Evolutionary conservation across 2,888 invertebrate species (phyloP), one percentile per base, ranked within the genome.

Genomic region (Cremastobaeus sp.): DNA sequence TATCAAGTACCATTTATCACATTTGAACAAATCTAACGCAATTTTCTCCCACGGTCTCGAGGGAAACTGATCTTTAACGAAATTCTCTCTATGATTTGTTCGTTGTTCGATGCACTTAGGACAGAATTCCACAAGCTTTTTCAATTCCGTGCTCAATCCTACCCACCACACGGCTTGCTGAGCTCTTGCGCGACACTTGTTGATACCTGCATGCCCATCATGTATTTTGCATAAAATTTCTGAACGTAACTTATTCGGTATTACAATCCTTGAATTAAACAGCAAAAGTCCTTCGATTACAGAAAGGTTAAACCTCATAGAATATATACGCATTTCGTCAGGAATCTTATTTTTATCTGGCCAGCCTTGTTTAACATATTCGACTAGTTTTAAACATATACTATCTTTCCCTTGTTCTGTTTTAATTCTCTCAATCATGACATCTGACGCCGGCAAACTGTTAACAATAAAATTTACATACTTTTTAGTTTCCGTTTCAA

Each of bases 121-220:
- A 12, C 48, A 48, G 15, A 32, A 48, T 48, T 48, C 48, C 5
- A 48, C 48, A 5, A 32, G 4, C 1, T 50, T 50, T 21, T 50
- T 50, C n/a, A 50, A 50, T 6, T 50, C 20, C 1, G 35, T 34
- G n/a, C 28, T 50, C 11, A 35, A 50, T 2, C 50, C 21, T 12
- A 50, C 0, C 50, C 50, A 50, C 50, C 50, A 50, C 1, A 50
- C 21, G 9, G 50, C 1, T 6, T 50, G 50, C n/a, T 28, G 28
- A 17, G 50, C 50, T 35, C 50, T 50, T 9, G 50, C 35, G 4
- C 50, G 34, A 50, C 50, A 50, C 11, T 50, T 50, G 35, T 50
- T 50, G 3, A 50, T 50, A n/a, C 50, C 50, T 11, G 21, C 11
- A n/a, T 50, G 50, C 0, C 50, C 50, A 12, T 50, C 50, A 21